phyloP scores from a whole-genome alignment of 2,888 invertebrate genomes.

The Xylota segnis region DNA sequence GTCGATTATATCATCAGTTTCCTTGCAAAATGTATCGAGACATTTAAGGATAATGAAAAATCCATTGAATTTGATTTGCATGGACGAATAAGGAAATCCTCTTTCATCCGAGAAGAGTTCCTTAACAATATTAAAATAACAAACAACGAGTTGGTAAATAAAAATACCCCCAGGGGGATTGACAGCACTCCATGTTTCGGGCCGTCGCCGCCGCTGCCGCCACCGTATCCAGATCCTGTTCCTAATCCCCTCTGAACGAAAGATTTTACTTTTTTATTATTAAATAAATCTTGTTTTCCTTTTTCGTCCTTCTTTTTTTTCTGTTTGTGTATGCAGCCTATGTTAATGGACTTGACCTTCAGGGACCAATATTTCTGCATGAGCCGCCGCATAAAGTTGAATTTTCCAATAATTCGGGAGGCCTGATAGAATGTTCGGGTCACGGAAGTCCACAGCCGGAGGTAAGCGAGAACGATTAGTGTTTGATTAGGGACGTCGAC shows the following conservation, averaged over 20 bases:
- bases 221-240: constrained; percentile 44
- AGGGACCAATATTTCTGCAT: constrained; percentile 88
- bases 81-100: constrained; percentile 40
- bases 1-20: constrained; percentile 61
- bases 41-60: constrained; percentile 74
- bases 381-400: constrained; percentile 91
- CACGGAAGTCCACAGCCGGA: constrained; percentile 89
- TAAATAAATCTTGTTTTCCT: constrained; percentile 64
- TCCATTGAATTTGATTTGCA: constrained; percentile 73
- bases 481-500: constrained; percentile 54
- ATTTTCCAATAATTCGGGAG: constrained; percentile 91
- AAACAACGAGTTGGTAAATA: constrained; percentile 28
- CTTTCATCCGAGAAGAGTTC: constrained; percentile 31
- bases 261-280: constrained; percentile 17
- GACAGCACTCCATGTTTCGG: constrained; percentile 18
- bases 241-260: constrained; percentile 22
- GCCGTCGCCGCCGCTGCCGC: too few species aligned
- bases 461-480: constrained; percentile 82
- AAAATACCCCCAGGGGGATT: constrained; percentile 19
- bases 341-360: constrained; percentile 87
- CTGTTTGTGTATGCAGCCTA: constrained; percentile 79
- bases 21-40: constrained; percentile 31
- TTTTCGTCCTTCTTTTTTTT: constrained; percentile 68
- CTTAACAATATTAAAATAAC: constrained; percentile 36
- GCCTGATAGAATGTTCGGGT: constrained; percentile 89